Conservation (phyloP, 53 echinoderm and acorn worm species). For the Luidia sarsii region DNA sequence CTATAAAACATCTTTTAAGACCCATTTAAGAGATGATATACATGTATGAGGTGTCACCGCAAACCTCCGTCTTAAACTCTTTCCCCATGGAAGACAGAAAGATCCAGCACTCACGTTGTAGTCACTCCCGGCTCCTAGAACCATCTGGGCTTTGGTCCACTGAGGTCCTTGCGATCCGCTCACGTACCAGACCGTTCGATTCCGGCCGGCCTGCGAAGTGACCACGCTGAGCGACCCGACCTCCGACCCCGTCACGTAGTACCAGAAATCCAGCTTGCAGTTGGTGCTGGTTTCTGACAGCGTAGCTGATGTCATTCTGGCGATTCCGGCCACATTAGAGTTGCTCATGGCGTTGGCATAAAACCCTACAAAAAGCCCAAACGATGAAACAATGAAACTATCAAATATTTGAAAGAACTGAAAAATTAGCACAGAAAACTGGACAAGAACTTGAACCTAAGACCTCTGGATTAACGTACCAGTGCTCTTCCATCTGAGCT, state of each 20-base stretch:
- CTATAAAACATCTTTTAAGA: too few species aligned
- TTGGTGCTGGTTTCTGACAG: conserved; percentile 47
- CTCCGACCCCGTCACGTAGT: conserved; percentile 60
- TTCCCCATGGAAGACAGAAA: too few species aligned
- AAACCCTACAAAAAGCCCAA: conserved; percentile 30
- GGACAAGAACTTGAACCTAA: too few species aligned
- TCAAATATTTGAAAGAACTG: too few species aligned
- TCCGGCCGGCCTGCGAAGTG: conserved; percentile 26
- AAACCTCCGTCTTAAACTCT: too few species aligned
- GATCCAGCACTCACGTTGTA: conserved; percentile 59
- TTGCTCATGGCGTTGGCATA: conserved; percentile 59
- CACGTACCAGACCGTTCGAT: conserved; percentile 48
- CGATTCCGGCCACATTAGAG: conserved; percentile 24
- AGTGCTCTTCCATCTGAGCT: too few species aligned
- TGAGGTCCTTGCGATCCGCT: conserved; percentile 57
- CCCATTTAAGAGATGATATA: too few species aligned
- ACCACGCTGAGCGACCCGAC: conserved; percentile 65
- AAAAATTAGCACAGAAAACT: too few species aligned
- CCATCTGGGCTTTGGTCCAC: conserved; percentile 59
- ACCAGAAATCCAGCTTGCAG: conserved; percentile 67
- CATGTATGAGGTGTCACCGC: too few species aligned
- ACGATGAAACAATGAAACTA: neutral
- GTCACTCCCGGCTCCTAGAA: conserved; percentile 54
- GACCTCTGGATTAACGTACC: too few species aligned
- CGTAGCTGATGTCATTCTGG: conserved; percentile 37